Conservation (phyloP, 2,888 invertebrate species). For the Octonoba sinensis region DNA sequence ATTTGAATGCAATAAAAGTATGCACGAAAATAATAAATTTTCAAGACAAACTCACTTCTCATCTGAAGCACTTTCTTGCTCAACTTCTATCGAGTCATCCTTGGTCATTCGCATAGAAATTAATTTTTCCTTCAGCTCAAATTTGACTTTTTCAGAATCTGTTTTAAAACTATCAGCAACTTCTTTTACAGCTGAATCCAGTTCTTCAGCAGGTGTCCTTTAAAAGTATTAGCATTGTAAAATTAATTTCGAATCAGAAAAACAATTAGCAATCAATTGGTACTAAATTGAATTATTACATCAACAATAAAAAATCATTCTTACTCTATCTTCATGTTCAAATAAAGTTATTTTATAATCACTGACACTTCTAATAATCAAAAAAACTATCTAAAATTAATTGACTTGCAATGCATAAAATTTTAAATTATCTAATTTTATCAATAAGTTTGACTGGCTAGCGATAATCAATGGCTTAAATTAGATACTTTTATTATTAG, state of each 20-base stretch:
- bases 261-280: background rate
- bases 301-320: background rate
- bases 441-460: no score
- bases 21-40: no score
- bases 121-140: constrained; percentile 80
- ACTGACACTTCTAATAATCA: no score
- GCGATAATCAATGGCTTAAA: no score
- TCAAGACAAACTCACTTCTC: no score
- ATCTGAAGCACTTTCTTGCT: background rate
- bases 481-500: no score
- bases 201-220: constrained; percentile 33
- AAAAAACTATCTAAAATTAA: no score
- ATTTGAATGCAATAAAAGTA: no score
- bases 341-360: no score
- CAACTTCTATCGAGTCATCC: constrained; percentile 39
- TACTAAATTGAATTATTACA: background rate
- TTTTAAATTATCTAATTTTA: no score
- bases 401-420: no score
- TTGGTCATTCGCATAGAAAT: constrained; percentile 38
- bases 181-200: constrained; percentile 77
- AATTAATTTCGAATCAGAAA: background rate
- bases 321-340: background rate
- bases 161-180: constrained; percentile 81
- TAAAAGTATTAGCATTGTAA: background rate
- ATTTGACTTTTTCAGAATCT: constrained; percentile 79